phyloP scores from a whole-genome alignment of 1,140 invertebrate species.

The Eubasilissa regina region DNA sequence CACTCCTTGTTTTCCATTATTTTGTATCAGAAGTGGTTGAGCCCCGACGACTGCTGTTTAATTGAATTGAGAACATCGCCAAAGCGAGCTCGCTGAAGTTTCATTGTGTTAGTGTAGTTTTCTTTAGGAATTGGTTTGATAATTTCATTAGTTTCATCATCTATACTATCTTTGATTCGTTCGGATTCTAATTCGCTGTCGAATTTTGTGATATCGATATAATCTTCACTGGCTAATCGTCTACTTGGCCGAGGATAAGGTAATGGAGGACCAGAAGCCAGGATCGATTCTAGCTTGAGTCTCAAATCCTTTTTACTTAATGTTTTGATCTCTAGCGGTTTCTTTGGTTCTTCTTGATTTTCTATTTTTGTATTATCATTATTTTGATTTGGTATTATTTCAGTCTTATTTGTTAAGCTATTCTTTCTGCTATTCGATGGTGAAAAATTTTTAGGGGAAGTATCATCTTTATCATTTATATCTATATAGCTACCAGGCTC shows the following conservation, averaged over 20 bases:
- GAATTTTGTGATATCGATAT: not conserved
- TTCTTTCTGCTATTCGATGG: conserved; percentile 2
- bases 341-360: no score
- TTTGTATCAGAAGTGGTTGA: conserved; percentile 8
- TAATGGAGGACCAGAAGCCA: conserved; percentile 13
- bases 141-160: conserved; percentile 26
- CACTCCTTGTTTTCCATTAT: not conserved
- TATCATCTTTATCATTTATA: not conserved
- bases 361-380: not conserved
- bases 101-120: conserved; percentile 53
- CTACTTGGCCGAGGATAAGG: conserved; percentile 9
- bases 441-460: not conserved
- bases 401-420: conserved; percentile 19
- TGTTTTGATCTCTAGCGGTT: not conserved
- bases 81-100: conserved; percentile 54
- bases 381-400: not conserved
- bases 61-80: conserved; percentile 52
- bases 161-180: not conserved
- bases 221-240: not conserved
- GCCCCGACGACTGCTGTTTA: not conserved
- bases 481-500: not conserved
- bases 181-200: not conserved
- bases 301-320: conserved; percentile 40
- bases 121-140: conserved; percentile 44
- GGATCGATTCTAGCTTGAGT: conserved; percentile 38